Conservation (phyloP, 64 coral and sea anemone species). For the Montipora foliosa region DNA sequence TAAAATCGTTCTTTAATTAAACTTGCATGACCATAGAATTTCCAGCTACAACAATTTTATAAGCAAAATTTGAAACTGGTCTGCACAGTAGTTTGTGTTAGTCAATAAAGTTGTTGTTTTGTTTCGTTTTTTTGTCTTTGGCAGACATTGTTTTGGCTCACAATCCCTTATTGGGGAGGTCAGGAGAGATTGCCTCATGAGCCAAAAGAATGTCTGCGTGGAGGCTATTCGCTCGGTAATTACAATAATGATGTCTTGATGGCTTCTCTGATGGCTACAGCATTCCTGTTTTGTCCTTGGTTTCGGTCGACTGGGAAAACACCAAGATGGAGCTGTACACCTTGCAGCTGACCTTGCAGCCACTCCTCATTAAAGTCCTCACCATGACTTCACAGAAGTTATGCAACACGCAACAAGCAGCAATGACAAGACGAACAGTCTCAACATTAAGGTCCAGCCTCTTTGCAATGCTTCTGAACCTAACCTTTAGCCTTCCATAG, state of each 20-base stretch:
- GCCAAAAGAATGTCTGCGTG: neutral
- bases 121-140: neutral
- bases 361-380: constrained; percentile 60
- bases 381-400: constrained; percentile 70
- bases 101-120: too few relatives aligned
- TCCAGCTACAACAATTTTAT: constrained; percentile 2
- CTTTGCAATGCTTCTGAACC: constrained; percentile 60
- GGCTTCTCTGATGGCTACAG: constrained; percentile 65
- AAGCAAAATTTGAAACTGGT: too few relatives aligned
- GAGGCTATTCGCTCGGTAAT: neutral
- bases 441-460: constrained; percentile 51
- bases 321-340: constrained; percentile 47
- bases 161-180: neutral
- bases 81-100: neutral
- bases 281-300: constrained; percentile 54
- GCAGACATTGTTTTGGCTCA: too few relatives aligned
- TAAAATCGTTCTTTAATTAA: too few relatives aligned
- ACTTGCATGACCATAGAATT: neutral
- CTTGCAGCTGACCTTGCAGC: neutral
- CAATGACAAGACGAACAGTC: constrained; percentile 17
- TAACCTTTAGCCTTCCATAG: constrained; percentile 69
- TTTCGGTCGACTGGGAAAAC: constrained; percentile 40
- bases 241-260: constrained; percentile 24
- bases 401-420: constrained; percentile 61
- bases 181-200: neutral